These are phyloP conservation scores for Eristalis pertinax DNA, from an alignment of 2,888 invertebrate genomes.

Conservation along the genomic window DNA sequence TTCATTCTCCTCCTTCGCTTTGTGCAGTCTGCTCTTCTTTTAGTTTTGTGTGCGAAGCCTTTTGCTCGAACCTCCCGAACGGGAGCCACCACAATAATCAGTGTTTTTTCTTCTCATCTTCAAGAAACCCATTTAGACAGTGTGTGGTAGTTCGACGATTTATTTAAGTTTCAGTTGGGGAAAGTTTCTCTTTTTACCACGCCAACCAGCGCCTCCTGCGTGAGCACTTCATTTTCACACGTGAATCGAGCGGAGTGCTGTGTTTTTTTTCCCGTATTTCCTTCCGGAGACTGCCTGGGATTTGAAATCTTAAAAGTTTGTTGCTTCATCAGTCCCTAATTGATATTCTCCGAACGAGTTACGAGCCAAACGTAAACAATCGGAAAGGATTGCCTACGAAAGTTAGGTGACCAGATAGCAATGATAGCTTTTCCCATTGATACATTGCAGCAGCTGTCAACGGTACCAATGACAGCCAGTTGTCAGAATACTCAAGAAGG, in stretches of 20 bases:
- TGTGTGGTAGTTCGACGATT: constrained; percentile 34
- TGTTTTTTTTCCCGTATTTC: not conserved
- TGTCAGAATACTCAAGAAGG: too few relatives aligned
- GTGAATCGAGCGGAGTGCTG: not conserved
- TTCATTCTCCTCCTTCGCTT: constrained; percentile 4
- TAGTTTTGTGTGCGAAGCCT: constrained; percentile 24
- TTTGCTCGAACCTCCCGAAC: not conserved
- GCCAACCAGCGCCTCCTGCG: not conserved
- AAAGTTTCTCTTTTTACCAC: constrained; percentile 3
- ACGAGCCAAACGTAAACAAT: not conserved
- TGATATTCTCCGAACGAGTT: constrained; percentile 24
- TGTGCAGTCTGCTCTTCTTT: constrained; percentile 21
- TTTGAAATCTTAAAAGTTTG: constrained; percentile 16
- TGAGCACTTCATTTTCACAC: constrained; percentile 40
- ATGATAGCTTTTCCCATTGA: too few relatives aligned
- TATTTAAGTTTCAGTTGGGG: constrained; percentile 42
- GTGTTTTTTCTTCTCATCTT: not conserved
- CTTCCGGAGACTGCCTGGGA: constrained; percentile 10
- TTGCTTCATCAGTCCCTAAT: constrained; percentile 45
- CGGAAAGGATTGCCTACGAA: not conserved
- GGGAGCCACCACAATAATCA: not conserved
- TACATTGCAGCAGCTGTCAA: too few relatives aligned
- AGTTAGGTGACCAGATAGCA: not conserved
- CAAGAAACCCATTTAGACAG: constrained; percentile 23
- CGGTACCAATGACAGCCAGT: too few relatives aligned